Conservation (phyloP, 2,797 vertebrate genomes). For the Pseudochirops cupreus region DNA sequence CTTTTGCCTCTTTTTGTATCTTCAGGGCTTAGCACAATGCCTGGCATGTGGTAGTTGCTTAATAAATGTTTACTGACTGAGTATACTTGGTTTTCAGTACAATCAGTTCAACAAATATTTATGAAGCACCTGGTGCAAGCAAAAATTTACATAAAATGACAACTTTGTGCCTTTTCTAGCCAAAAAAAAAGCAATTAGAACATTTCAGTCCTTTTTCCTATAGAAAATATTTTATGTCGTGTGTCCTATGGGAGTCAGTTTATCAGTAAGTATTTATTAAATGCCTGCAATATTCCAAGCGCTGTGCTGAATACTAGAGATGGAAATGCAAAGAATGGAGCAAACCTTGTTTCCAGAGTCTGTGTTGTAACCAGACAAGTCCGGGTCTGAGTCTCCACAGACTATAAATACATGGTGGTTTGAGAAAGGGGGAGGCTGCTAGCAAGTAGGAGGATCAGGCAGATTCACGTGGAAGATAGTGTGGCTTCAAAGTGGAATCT, state of each 20-base stretch:
- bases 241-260: not conserved
- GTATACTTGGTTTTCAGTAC: not conserved
- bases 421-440: not conserved
- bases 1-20: not conserved
- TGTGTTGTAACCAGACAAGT: not conserved
- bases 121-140: not conserved
- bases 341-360: not conserved
- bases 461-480: not conserved
- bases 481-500: not conserved
- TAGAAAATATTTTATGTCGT: not conserved
- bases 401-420: not conserved
- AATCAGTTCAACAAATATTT: not conserved
- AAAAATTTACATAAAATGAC: not conserved
- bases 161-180: not conserved
- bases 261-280: not conserved
- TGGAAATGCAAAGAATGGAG: not conserved
- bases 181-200: not conserved
- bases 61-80: no score
- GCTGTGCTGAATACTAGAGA: not conserved
- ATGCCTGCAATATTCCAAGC: not conserved
- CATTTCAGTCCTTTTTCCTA: slow-evolving; percentile 10
- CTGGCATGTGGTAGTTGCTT: not conserved
- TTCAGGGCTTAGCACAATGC: not conserved
- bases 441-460: not conserved
- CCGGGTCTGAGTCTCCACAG: not conserved